Conservation (phyloP, 2,888 invertebrate species). For the Drosophila demipolita region DNA sequence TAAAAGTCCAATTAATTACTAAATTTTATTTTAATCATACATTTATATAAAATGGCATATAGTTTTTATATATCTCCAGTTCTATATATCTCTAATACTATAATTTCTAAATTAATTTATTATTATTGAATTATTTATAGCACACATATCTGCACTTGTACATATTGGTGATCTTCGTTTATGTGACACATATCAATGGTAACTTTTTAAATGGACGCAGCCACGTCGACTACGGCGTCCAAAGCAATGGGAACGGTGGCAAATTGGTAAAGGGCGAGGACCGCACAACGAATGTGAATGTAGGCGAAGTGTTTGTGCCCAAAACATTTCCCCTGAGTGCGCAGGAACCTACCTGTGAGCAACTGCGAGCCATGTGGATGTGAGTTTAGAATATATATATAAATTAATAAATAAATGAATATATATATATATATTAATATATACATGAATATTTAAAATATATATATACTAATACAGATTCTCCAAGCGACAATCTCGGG, state of each 20-base stretch:
- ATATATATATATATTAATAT: background rate
- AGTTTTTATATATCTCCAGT: background rate
- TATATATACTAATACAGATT: conserved; percentile 85
- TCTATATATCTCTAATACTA: background rate
- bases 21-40: background rate
- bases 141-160: conserved; percentile 46
- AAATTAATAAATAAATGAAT: background rate
- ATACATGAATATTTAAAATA: background rate
- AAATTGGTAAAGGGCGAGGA: conserved; percentile 52
- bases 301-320: conserved; percentile 81
- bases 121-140: conserved; percentile 33
- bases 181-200: conserved; percentile 40
- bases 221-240: conserved; percentile 43
- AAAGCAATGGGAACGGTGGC: conserved; percentile 37
- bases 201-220: conserved; percentile 54
- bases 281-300: conserved; percentile 27
- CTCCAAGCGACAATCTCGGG: conserved; percentile 94
- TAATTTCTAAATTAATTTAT: background rate
- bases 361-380: conserved; percentile 96
- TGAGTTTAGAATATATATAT: conserved; percentile 65
- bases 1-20: background rate
- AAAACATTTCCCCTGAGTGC: conserved; percentile 80
- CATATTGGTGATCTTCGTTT: conserved; percentile 51
- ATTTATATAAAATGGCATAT: background rate
- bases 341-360: conserved; percentile 93